Conservation (phyloP, 2,113 vertebrate genomes). For the Mormoops blainvillei region DNA sequence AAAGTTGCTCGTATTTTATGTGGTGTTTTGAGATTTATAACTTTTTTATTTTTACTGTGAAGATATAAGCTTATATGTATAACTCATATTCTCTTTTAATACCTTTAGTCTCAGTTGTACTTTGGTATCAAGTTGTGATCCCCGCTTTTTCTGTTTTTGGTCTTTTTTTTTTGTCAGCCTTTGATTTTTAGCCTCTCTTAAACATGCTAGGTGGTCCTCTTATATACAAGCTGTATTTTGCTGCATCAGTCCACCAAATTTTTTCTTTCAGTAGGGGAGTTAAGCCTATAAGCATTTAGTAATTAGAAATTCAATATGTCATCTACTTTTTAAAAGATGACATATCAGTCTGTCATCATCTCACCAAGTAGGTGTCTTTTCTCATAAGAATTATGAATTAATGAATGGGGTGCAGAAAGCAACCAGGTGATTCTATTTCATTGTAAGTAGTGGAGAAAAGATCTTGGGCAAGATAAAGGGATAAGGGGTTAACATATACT, state of each 20-base stretch:
- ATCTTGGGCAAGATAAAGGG: background rate
- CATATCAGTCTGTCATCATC: background rate
- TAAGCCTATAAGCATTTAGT: background rate
- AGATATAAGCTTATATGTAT: background rate
- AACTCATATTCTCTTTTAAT: background rate
- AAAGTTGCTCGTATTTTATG: background rate
- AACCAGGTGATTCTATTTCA: background rate
- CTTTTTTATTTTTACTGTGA: background rate
- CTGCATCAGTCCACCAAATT: background rate
- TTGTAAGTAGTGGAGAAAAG: background rate
- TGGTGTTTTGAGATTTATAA: background rate
- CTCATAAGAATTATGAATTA: background rate
- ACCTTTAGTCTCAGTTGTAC: no score
- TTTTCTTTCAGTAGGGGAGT: background rate
- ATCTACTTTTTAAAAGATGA: background rate
- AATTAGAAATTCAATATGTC: background rate
- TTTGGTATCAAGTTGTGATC: no score
- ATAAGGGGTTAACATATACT: background rate
- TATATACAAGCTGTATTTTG: background rate
- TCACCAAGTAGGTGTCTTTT: background rate
- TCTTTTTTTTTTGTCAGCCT: no score
- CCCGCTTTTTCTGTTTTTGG: no score
- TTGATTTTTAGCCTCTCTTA: no score
- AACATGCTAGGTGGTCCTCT: background rate
- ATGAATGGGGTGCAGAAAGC: background rate